phyloP scores from a whole-genome alignment of 2,888 invertebrate species.

The Campaea margaritaria region DNA sequence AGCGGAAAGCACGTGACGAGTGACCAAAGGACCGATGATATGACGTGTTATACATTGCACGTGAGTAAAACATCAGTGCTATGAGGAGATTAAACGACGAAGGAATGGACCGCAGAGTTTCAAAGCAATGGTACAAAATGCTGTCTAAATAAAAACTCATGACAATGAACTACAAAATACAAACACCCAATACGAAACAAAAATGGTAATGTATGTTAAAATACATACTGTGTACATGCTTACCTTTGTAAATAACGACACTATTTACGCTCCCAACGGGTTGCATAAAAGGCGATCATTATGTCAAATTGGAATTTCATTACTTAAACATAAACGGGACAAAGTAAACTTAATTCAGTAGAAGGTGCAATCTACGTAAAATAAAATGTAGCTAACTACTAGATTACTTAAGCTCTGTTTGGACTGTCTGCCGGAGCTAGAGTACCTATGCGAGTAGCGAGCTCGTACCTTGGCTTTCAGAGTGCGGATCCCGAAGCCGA shows the following conservation, averaged over 20 bases:
- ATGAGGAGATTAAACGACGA: conserved; percentile 25
- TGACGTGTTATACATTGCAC: conserved; percentile 37
- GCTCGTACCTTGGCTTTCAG: conserved; percentile 91
- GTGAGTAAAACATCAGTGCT: conserved; percentile 37
- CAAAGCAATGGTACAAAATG: conserved; percentile 38
- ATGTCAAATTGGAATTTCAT: conserved; percentile 79
- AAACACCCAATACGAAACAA: conserved; percentile 40
- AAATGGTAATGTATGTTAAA: conserved; percentile 38
- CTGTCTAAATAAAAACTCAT: conserved; percentile 33
- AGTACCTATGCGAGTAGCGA: conserved; percentile 10
- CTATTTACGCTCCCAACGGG: conserved; percentile 83
- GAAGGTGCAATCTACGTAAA: conserved; percentile 80
- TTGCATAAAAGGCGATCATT: conserved; percentile 84
- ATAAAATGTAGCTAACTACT: conserved; percentile 80
- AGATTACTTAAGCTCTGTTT: conserved; percentile 70
- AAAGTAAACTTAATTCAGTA: conserved; percentile 71
- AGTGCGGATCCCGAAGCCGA: conserved; percentile 91
- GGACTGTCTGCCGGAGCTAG: conserved; percentile 41
- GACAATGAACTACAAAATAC: conserved; percentile 36
- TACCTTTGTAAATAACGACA: conserved; percentile 83
- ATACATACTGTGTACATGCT: conserved; percentile 82
- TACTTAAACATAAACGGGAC: conserved; percentile 77
- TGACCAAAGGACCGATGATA: conserved; percentile 40
- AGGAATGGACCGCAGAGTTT: conserved; percentile 28
- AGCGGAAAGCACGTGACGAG: conserved; percentile 50